Evolutionary conservation across 2,888 invertebrate species (phyloP), one percentile per base, ranked within the genome.

Genomic region (Tenthredo distinguenda): DNA sequence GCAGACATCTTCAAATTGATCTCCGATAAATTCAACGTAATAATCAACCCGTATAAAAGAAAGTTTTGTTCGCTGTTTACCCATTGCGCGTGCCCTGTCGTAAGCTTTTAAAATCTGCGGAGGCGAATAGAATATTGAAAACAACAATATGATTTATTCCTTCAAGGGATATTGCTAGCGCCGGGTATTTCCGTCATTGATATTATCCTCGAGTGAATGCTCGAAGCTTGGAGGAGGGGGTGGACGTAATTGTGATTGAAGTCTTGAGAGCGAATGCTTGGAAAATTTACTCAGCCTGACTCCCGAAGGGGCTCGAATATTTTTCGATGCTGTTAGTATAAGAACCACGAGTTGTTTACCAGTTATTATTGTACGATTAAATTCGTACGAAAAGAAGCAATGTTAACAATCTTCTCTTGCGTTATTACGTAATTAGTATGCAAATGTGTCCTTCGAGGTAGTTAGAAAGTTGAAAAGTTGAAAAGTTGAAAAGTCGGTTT

Each of bases 141-240:
- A 62, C 81, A 81, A 40, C 81, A 62, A 62, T 77, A 77, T 62
- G 81, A 81, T 81, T 62, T 81, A 81, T 81, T 62, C 62, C 62
- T 81, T 62, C 7, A 62, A 34, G 62, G 40, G 62, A 62, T 62
- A 62, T 62, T 81, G 37, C 40, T 40, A 31, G 58, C 62, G 47
- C 47, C 47, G 81, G 21, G 21, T 40, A 81, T 62, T 58, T 81
- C 21, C 81, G 62, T 21, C 40, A 81, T 81, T 81, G 81, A 58
- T 62, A 40, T 81, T 62, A 62, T 81, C 62, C 62, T 81, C 58
- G 62, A 81, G 81, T 58, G 58, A 81, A 62, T 37, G 62, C 81
- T 81, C 62, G 58, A 26, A 40, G 18, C 21, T 26, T 21, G n/a
- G 58, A 81, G 15, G 9, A 34, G 81, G 40, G 40, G 81, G 21